These are phyloP conservation scores for Muscicapa striata DNA, from an alignment of 2,797 vertebrate species.

Conservation along the genomic window DNA sequence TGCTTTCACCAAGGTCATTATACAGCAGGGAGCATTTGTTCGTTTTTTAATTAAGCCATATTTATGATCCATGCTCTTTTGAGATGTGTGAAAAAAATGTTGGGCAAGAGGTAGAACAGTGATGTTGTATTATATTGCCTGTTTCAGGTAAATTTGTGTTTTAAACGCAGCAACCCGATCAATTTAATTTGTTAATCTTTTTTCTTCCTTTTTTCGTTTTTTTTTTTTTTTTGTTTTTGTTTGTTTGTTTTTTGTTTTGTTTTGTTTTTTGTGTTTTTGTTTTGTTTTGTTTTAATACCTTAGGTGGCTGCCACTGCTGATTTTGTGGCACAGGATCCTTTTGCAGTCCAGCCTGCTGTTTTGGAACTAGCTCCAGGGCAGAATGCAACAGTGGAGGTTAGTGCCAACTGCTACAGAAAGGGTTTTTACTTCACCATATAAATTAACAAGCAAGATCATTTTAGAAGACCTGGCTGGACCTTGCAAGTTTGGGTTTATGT, in stretches of 20 bases:
- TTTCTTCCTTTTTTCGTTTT: neutral
- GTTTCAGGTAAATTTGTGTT: neutral
- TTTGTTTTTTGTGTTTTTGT: too few relatives aligned
- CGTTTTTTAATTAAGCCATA: neutral
- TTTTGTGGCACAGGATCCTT: slow-evolving; percentile 85
- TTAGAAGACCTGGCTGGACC: neutral
- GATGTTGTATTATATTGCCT: neutral
- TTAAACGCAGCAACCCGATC: neutral
- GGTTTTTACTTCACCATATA: neutral
- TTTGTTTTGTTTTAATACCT: neutral
- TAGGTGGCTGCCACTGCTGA: slow-evolving; percentile 77
- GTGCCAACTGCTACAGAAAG: neutral
- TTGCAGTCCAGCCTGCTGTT: slow-evolving; percentile 84
- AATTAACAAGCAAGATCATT: neutral
- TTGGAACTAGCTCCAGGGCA: slow-evolving; percentile 86
- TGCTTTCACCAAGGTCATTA: neutral
- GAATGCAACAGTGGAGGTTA: slow-evolving; percentile 82
- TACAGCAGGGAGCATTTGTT: neutral
- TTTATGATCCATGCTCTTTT: neutral
- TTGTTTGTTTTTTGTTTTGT: neutral
- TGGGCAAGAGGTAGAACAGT: neutral
- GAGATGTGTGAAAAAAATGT: neutral
- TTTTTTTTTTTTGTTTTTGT: neutral
- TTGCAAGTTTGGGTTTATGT: neutral
- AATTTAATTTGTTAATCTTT: neutral